Evolutionary conservation across 2,113 vertebrate species (phyloP).

Genomic region (Lamprotornis superbus): DNA sequence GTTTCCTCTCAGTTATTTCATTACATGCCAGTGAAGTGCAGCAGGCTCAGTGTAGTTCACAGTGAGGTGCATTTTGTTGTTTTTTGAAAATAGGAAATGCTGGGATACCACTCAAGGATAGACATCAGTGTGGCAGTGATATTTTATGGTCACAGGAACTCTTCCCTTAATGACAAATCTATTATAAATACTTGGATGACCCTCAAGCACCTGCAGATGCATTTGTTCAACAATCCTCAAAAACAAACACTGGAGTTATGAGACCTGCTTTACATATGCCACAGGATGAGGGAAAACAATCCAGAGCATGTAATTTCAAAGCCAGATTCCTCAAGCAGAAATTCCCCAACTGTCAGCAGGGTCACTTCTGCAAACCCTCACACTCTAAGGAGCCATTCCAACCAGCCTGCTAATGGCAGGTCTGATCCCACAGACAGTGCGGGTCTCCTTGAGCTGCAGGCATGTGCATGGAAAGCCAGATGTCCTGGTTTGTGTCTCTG

Average conservation of each 20-base stretch:
- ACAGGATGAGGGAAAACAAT: neutral
- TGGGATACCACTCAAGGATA: neutral
- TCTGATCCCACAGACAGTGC: neutral
- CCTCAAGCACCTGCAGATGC: neutral
- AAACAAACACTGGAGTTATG: neutral
- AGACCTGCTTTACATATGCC: neutral
- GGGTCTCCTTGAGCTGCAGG: neutral
- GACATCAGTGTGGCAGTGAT: neutral
- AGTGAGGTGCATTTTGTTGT: neutral
- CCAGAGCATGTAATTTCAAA: neutral
- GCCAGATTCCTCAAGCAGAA: neutral
- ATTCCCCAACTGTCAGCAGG: neutral
- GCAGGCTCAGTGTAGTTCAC: neutral
- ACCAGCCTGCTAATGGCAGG: neutral
- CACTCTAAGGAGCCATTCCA: neutral
- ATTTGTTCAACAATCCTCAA: neutral
- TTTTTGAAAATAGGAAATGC: neutral
- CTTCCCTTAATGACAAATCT: neutral
- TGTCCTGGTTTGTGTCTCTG: neutral
- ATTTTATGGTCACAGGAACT: neutral
- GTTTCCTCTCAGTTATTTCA: neutral
- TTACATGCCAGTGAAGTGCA: neutral
- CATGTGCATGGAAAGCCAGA: neutral
- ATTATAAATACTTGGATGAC: neutral
- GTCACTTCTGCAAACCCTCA: neutral